Percentiles rank a stretch among this genome's conserved stretches.
Conservation (phyloP, 2,113 vertebrate species). For the Xyliphius kryptos region DNA sequence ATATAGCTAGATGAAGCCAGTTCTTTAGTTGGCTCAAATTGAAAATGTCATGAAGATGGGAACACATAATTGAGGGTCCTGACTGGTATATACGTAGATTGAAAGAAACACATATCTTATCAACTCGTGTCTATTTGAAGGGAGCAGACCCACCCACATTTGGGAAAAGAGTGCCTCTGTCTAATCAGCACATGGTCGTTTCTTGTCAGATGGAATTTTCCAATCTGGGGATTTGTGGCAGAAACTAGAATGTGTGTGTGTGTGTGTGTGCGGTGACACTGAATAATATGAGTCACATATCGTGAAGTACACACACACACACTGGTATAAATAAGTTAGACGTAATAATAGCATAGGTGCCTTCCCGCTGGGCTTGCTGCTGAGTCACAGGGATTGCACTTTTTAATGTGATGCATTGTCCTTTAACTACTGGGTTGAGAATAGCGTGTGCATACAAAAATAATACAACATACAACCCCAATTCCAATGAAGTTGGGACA, state of each 20-base stretch:
- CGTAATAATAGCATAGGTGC: conserved; percentile 17
- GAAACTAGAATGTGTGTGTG: not conserved
- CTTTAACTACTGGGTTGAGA: no score
- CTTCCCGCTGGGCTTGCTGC: conserved; percentile 2
- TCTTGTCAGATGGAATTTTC: conserved; percentile 1
- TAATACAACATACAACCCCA: no score
- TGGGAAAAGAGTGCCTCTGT: conserved; percentile 4
- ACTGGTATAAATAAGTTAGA: conserved; percentile 18
- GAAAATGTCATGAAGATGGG: conserved; percentile 10
- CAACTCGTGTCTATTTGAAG: conserved; percentile 1
- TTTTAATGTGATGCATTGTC: conserved; percentile 12
- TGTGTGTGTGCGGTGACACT: conserved; percentile 4
- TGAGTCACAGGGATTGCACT: conserved; percentile 27
- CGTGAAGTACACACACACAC: conserved; percentile 7
- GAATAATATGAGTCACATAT: conserved; percentile 18
- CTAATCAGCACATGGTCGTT: conserved; percentile 6
- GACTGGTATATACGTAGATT: conserved; percentile 1
- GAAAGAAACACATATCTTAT: not conserved
- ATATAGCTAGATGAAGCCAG: no score
- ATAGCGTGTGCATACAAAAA: no score
- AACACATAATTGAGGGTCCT: not conserved
- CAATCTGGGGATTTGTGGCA: conserved; percentile 9
- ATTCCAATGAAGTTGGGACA: no score
- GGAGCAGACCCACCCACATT: not conserved
- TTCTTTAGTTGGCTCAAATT: conserved; percentile 10